These are phyloP conservation scores for Heliothis peltigera DNA, from an alignment of 2,888 invertebrate genomes.

Conservation along the genomic window DNA sequence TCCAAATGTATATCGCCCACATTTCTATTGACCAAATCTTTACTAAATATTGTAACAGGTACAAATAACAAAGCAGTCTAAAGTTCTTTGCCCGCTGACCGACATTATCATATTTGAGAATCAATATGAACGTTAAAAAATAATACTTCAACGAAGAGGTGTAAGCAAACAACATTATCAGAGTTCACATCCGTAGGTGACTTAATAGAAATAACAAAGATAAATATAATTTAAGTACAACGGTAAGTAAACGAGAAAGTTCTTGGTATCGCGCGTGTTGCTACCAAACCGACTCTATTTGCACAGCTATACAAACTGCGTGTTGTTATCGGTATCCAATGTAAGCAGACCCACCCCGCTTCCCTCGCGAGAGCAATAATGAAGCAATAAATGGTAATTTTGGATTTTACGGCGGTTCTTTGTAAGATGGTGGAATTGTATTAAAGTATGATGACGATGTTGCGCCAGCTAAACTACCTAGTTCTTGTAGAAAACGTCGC, in stretches of 20 bases:
- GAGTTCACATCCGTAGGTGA: conserved; percentile 68
- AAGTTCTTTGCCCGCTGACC: conserved; percentile 1
- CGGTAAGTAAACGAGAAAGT: conserved; percentile 81
- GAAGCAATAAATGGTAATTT: conserved; percentile 64
- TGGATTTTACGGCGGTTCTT: conserved; percentile 66
- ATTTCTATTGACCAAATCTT: not conserved
- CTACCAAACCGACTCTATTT: conserved; percentile 84
- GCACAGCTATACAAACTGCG: conserved; percentile 87
- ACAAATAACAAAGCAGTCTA: not conserved
- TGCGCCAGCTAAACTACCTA: conserved; percentile 76
- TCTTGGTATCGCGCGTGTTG: conserved; percentile 82
- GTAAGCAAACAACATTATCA: conserved; percentile 67
- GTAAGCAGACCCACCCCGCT: conserved; percentile 55
- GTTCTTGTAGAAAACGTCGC: conserved; percentile 67
- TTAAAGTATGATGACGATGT: conserved; percentile 80
- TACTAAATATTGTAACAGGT: not conserved
- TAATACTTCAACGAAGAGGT: conserved; percentile 47
- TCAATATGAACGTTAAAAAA: conserved; percentile 40
- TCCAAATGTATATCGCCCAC: conserved; percentile 29
- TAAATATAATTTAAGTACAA: conserved; percentile 78
- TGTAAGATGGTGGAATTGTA: conserved; percentile 72
- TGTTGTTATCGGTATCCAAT: conserved; percentile 80
- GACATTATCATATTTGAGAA: conserved; percentile 29
- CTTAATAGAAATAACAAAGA: conserved; percentile 75
- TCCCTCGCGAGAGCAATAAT: conserved; percentile 46